A percentile compares a stretch with the other conserved stretches of the same genome.
Evolutionary conservation across 2,888 invertebrate genomes (phyloP).

Genomic region (Sericinus montela): DNA sequence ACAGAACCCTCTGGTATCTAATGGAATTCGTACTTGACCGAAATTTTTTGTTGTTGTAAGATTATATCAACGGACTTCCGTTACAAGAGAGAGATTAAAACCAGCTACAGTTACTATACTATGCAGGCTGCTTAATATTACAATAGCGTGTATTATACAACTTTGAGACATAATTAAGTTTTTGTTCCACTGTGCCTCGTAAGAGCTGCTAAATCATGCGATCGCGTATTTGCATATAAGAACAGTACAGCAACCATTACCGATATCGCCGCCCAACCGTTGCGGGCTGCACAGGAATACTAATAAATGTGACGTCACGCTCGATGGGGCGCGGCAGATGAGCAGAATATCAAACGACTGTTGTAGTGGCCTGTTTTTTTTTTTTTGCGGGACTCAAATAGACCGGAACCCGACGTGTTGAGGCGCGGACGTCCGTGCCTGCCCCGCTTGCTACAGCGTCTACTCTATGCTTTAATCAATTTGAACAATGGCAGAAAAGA

Average conservation of each 20-base stretch:
- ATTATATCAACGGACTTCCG: too few relatives aligned
- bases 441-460: constrained; percentile 22
- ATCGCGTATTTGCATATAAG: constrained; percentile 16
- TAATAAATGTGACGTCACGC: constrained; percentile 28
- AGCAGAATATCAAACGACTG: constrained; percentile 28
- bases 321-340: constrained; percentile 26
- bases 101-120: too few relatives aligned
- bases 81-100: too few relatives aligned
- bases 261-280: constrained; percentile 22
- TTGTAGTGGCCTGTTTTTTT: constrained; percentile 21
- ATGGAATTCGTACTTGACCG: too few relatives aligned
- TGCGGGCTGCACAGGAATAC: constrained; percentile 17
- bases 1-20: too few relatives aligned
- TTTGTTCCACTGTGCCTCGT: background rate
- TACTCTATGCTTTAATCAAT: background rate
- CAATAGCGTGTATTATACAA: constrained; percentile 10
- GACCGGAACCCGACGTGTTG: constrained; percentile 34
- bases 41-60: too few relatives aligned
- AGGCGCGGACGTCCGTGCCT: constrained; percentile 27
- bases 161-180: background rate
- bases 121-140: background rate
- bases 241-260: constrained; percentile 28
- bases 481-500: background rate
- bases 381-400: constrained; percentile 31
- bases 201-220: constrained; percentile 10